phyloP scores from a whole-genome alignment of 2,888 invertebrate genomes.

The Dichetophora obliterata region DNA sequence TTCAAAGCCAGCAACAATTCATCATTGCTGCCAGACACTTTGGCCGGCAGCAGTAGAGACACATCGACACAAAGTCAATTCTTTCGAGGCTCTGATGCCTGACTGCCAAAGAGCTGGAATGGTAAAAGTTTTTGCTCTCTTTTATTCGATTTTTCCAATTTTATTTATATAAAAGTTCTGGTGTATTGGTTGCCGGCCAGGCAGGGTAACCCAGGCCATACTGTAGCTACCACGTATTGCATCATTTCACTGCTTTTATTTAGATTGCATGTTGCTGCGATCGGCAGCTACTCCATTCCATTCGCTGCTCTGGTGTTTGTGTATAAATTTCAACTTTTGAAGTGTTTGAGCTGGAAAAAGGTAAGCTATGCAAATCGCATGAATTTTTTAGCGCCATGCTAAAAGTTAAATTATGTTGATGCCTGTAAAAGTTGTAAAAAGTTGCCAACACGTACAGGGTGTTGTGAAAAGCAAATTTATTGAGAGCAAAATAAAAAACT shows the following conservation, averaged over 20 bases:
- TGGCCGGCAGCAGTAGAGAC: not conserved
- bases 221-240: slow-evolving; percentile 9
- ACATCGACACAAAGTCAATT: slow-evolving; percentile 23
- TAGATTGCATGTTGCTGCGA: slow-evolving; percentile 17
- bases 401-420: slow-evolving; percentile 22
- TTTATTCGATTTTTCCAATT: slow-evolving; percentile 31
- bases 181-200: not conserved
- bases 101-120: not conserved
- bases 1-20: slow-evolving; percentile 34
- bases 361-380: slow-evolving; percentile 21
- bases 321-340: slow-evolving; percentile 19
- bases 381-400: slow-evolving; percentile 2
- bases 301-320: not conserved
- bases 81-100: not conserved
- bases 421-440: not conserved
- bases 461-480: not conserved
- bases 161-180: slow-evolving; percentile 20
- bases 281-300: not conserved
- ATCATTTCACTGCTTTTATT: slow-evolving; percentile 30
- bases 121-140: slow-evolving; percentile 17
- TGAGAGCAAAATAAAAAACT: too few species aligned
- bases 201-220: not conserved
- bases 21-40: slow-evolving; percentile 31
- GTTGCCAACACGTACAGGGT: not conserved
- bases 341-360: not conserved